phyloP scores from a whole-genome alignment of 2,888 invertebrate species.

The Apotomis turbidana region DNA sequence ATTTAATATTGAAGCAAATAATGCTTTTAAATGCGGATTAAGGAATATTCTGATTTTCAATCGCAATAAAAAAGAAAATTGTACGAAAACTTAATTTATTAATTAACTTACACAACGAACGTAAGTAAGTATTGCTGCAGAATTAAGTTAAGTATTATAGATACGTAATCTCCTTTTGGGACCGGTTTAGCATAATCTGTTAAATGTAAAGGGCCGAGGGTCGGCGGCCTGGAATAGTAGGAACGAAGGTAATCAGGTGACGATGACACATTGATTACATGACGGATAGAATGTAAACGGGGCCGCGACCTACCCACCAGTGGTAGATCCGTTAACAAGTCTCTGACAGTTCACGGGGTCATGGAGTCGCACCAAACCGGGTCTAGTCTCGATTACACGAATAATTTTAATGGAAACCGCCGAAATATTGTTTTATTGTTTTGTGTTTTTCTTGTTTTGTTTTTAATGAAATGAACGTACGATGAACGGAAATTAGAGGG shows the following conservation, averaged over 20 bases:
- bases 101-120: too few relatives aligned
- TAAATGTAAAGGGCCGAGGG: neutral
- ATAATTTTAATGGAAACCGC: too few relatives aligned
- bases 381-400: constrained; percentile 12
- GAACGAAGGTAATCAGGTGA: constrained; percentile 18
- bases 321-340: neutral
- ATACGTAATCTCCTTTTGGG: neutral
- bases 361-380: constrained; percentile 12
- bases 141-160: neutral
- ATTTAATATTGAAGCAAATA: neutral
- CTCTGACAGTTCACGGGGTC: constrained; percentile 41
- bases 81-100: neutral
- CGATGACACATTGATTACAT: constrained; percentile 8
- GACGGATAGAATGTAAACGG: constrained; percentile 4
- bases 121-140: neutral
- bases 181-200: neutral
- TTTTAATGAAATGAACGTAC: too few relatives aligned
- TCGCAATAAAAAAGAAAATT: neutral
- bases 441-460: too few relatives aligned
- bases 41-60: neutral
- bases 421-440: too few relatives aligned
- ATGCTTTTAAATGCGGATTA: neutral
- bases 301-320: neutral
- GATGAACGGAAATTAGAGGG: too few relatives aligned
- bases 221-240: constrained; percentile 10